These are phyloP conservation scores for Pseudococcus viburni DNA, from an alignment of 2,888 invertebrate genomes.

Conservation along the genomic window DNA sequence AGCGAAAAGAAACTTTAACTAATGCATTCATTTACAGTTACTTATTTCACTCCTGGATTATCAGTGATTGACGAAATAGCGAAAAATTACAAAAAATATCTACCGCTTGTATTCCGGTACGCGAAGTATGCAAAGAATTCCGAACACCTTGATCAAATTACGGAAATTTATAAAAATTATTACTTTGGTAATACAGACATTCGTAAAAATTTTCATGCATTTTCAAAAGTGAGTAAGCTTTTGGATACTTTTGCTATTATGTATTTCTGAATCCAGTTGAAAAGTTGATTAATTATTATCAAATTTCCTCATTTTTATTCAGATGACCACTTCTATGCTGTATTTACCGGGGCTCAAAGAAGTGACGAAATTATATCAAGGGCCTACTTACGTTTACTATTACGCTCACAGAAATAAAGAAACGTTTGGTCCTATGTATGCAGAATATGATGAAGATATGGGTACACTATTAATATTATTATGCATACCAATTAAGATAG, in stretches of 20 bases:
- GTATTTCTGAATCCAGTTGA: neutral
- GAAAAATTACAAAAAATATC: conserved; percentile 3
- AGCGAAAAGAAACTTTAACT: neutral
- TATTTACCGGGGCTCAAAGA: conserved; percentile 22
- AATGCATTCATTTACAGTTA: neutral
- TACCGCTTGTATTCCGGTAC: neutral
- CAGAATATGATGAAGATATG: conserved; percentile 19
- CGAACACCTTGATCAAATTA: neutral
- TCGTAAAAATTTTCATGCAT: neutral
- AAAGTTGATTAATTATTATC: no score
- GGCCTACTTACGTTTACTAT: conserved; percentile 62
- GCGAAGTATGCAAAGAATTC: neutral
- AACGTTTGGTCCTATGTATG: conserved; percentile 47
- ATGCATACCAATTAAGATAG: neutral
- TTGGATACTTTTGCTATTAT: neutral
- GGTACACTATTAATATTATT: no score
- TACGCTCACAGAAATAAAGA: conserved; percentile 66
- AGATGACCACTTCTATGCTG: conserved; percentile 53
- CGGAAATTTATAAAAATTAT: conserved; percentile 14
- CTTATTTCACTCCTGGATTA: conserved; percentile 29
- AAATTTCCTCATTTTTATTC: neutral
- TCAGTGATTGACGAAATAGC: neutral
- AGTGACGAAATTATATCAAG: conserved; percentile 22
- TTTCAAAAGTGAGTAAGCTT: neutral
- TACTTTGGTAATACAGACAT: neutral